phyloP scores from a whole-genome alignment of 2,797 vertebrate species.

The Sorex maritimensis region DNA sequence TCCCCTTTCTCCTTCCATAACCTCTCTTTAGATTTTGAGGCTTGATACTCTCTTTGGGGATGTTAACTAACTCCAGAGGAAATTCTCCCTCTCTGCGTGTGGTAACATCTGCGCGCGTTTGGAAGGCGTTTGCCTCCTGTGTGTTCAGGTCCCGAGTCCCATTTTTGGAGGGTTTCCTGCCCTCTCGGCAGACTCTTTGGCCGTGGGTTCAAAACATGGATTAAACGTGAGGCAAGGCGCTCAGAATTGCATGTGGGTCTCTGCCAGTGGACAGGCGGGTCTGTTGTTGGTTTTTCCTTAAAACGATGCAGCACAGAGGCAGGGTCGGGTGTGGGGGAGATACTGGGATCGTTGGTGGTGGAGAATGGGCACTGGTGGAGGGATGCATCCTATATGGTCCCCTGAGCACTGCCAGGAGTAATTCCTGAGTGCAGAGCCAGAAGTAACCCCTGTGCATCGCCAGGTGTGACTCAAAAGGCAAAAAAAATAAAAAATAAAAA shows the following conservation, averaged over 20 bases:
- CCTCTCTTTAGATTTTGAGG: neutral
- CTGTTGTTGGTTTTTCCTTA: neutral
- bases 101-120: neutral
- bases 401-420: no score
- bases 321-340: neutral
- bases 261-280: neutral
- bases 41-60: neutral
- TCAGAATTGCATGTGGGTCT: neutral
- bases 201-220: neutral
- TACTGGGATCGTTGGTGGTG: no score
- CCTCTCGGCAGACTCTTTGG: neutral
- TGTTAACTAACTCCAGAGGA: slow-evolving; percentile 9
- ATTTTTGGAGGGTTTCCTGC: neutral
- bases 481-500: no score
- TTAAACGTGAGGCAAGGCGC: neutral
- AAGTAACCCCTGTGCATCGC: no score
- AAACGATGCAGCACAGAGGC: no score
- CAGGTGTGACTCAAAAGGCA: no score
- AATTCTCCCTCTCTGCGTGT: neutral
- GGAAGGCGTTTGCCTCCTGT: neutral
- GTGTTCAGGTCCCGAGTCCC: neutral
- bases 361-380: no score
- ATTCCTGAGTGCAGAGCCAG: no score
- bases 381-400: no score
- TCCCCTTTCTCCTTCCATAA: neutral